Conservation (phyloP, 2,888 invertebrate species). For the Thumatha senex region DNA sequence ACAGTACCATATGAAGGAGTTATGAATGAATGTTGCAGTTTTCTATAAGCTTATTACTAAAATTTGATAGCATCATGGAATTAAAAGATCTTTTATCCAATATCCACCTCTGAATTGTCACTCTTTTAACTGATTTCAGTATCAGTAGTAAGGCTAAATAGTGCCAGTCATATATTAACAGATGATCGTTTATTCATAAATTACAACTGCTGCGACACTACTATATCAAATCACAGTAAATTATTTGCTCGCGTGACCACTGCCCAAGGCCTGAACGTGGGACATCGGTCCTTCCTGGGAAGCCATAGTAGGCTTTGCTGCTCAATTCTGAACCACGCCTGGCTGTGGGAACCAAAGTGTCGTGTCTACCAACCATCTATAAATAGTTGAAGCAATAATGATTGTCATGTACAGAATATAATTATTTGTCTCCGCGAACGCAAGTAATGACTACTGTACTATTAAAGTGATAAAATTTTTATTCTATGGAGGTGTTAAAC, state of each 20-base stretch:
- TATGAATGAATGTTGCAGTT: neutral
- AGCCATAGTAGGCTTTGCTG: constrained; percentile 15
- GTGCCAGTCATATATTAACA: neutral
- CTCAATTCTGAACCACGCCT: constrained; percentile 13
- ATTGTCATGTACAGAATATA: neutral
- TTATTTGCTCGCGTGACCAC: constrained; percentile 32
- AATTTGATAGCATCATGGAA: too few relatives aligned
- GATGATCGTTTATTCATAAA: neutral
- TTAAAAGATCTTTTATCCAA: too few relatives aligned
- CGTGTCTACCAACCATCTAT: constrained; percentile 4
- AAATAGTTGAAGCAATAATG: neutral
- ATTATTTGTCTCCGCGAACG: constrained; percentile 1
- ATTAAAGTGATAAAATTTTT: neutral
- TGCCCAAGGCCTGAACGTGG: constrained; percentile 32
- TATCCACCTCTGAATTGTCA: too few relatives aligned
- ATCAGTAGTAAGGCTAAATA: too few relatives aligned
- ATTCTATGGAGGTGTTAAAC: neutral
- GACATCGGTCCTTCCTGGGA: constrained; percentile 29
- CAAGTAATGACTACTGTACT: neutral
- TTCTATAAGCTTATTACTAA: neutral
- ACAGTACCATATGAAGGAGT: too few relatives aligned
- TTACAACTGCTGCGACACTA: neutral
- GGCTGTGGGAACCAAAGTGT: constrained; percentile 18
- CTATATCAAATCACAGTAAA: constrained; percentile 11
- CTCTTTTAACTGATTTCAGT: too few relatives aligned